Conservation (phyloP, 2,113 vertebrate genomes). For the Neotoma lepida region DNA sequence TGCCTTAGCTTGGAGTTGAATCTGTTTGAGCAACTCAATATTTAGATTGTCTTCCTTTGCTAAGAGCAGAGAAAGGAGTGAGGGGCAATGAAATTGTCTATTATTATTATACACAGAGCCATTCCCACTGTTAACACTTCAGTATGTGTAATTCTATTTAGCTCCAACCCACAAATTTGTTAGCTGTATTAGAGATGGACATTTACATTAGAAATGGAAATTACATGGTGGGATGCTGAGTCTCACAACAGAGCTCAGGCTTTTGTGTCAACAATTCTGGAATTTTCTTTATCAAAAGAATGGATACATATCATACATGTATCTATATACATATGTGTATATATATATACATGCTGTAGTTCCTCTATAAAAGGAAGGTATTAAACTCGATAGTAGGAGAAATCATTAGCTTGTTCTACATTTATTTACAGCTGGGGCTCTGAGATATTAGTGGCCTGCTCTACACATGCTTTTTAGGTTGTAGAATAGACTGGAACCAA, state of each 20-base stretch:
- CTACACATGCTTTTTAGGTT: background rate
- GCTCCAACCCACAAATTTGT: background rate
- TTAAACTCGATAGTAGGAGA: background rate
- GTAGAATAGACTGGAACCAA: background rate
- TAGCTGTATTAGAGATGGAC: background rate
- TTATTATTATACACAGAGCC: background rate
- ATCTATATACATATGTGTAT: background rate
- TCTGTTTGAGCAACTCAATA: background rate
- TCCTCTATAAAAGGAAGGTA: background rate
- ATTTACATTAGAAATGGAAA: constrained; percentile 9
- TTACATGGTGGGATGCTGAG: background rate
- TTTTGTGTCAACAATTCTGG: background rate
- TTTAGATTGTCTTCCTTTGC: background rate
- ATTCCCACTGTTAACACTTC: background rate
- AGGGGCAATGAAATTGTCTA: background rate
- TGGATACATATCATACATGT: background rate
- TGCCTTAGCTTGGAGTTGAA: background rate
- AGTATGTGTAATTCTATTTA: background rate
- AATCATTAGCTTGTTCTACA: background rate
- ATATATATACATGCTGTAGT: background rate
- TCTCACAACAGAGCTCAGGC: background rate
- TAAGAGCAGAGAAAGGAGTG: background rate
- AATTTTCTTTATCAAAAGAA: background rate
- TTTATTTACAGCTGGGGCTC: background rate
- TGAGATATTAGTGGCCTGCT: background rate